Evolutionary conservation across 2,888 invertebrate genomes (phyloP), one percentile per base, ranked within the genome.

Genomic region (Schrankia costaestrigalis): DNA sequence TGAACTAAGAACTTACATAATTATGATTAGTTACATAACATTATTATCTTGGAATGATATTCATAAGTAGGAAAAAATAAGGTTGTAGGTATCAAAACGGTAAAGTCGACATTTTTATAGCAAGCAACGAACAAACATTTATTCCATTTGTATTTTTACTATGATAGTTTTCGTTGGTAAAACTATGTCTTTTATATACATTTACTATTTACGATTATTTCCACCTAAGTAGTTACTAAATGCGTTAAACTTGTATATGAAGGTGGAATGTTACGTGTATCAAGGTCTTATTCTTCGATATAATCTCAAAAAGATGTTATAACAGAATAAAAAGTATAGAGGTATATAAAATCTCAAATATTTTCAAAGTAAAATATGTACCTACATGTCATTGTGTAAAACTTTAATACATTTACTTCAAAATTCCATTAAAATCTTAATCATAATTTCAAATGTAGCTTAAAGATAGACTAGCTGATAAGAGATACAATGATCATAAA

Each of bases 21-120:
- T 39, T 37, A 43, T 49, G 32, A 39, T 36, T 41, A 46, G 25
- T 26, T 14, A 29, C 28, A 38, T 35, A 37, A 12, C 24, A 37
- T 35, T 33, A 43, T 47, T 41, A 48, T 46, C 35, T 46, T 66
- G 67, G 64, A 66, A 66, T 66, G 63, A 58, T 56, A 52, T 43
- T 37, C 31, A 42, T 40, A 21, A 18, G 4, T 11, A n/a, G n/a
- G n/a, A n/a, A n/a, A n/a, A n/a, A n/a, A n/a, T n/a, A n/a, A n/a
- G n/a, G n/a, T n/a, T n/a, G n/a, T n/a, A n/a, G n/a, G n/a, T n/a
- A n/a, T n/a, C n/a, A n/a, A n/a, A n/a, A n/a, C n/a, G n/a, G n/a
- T n/a, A n/a, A n/a, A n/a, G n/a, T n/a, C n/a, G n/a, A n/a, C n/a
- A n/a, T n/a, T n/a, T n/a, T n/a, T n/a, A n/a, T n/a, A n/a, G n/a